These are phyloP conservation scores for Drosophila mercatorum DNA, from an alignment of 2,888 invertebrate species.

Conservation along the genomic window DNA sequence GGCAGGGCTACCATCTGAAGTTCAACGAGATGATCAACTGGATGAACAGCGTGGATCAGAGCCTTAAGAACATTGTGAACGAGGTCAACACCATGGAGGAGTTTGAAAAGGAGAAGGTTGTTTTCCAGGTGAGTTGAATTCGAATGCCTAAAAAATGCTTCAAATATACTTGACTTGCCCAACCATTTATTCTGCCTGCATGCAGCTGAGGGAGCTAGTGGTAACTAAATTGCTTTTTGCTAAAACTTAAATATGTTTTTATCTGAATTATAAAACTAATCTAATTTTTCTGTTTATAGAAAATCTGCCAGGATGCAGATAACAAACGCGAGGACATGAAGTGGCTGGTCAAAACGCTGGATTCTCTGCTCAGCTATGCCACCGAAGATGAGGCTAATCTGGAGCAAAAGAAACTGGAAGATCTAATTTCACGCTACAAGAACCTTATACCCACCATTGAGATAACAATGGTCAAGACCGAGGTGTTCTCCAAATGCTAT, in stretches of 20 bases:
- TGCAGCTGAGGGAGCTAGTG: constrained; percentile 85
- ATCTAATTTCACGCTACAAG: constrained; percentile 94
- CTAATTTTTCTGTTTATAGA: constrained; percentile 85
- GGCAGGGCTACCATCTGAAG: constrained; percentile 93
- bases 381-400: constrained; percentile 91
- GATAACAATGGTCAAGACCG: constrained; percentile 96
- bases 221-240: constrained; percentile 77
- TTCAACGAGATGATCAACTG: constrained; percentile 93
- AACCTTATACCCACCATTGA: constrained; percentile 96
- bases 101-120: constrained; percentile 94
- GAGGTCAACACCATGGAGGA: constrained; percentile 94
- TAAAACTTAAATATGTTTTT: background rate
- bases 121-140: constrained; percentile 91
- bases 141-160: background rate
- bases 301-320: constrained; percentile 95
- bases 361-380: constrained; percentile 92
- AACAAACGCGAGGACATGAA: constrained; percentile 96
- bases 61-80: constrained; percentile 92
- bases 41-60: constrained; percentile 95
- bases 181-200: constrained; percentile 54
- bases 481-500: constrained; percentile 96
- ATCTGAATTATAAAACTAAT: background rate
- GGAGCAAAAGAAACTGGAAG: constrained; percentile 93
- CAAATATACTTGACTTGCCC: constrained; percentile 17
- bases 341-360: constrained; percentile 96